Evolutionary conservation across 2,113 vertebrate species (phyloP).

Genomic region (Physeter macrocephalus): DNA sequence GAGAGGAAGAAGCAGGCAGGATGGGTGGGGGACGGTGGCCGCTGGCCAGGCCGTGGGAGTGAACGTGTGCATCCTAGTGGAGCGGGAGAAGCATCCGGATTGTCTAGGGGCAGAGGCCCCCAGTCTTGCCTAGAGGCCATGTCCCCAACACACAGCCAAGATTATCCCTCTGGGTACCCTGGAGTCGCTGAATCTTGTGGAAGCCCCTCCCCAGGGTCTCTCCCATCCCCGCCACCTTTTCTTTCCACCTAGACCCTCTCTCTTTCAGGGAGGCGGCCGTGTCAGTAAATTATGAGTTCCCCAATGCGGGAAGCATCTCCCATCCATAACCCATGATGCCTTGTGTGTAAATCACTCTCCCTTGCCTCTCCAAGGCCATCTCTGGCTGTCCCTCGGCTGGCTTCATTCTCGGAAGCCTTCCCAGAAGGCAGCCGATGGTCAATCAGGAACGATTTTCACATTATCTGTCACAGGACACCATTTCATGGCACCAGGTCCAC

Average conservation of each 20-base stretch:
- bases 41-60: accelerated
- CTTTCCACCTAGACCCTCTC: background rate
- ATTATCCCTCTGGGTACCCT: background rate
- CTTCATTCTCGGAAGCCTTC: background rate
- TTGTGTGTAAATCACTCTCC: background rate
- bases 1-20: background rate
- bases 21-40: background rate
- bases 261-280: background rate
- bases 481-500: background rate
- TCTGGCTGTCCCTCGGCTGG: background rate
- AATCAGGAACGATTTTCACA: background rate
- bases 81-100: background rate
- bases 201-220: accelerated
- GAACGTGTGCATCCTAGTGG: background rate
- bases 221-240: background rate
- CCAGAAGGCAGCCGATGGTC: background rate
- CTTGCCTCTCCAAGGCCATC: background rate
- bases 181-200: background rate
- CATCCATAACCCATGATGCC: accelerated
- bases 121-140: too few relatives aligned
- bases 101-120: background rate
- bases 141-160: background rate
- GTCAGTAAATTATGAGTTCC: background rate
- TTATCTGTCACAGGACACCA: background rate
- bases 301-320: too few relatives aligned